These are phyloP conservation scores for Temnothorax curvispinosus DNA, from an alignment of 1,140 invertebrate species.

Conservation along the genomic window DNA sequence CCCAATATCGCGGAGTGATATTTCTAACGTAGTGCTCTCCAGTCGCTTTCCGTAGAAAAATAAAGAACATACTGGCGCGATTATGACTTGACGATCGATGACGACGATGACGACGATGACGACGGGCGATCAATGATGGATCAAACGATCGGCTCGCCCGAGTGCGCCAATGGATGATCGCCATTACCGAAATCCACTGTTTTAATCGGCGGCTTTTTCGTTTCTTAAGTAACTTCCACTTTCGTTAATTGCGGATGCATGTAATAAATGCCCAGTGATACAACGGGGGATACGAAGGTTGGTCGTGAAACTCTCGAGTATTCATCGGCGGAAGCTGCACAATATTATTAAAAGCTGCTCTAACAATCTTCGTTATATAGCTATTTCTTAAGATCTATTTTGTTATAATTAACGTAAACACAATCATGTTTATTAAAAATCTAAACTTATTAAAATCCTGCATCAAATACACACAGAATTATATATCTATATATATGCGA, in stretches of 20 bases:
- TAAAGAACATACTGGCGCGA: conserved; percentile 59
- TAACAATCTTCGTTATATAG: neutral
- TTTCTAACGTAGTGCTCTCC: conserved; percentile 37
- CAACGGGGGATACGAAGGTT: conserved; percentile 48
- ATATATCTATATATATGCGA: neutral
- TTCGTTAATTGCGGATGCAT: conserved; percentile 65
- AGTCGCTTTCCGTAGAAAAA: conserved; percentile 52
- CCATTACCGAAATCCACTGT: conserved; percentile 45
- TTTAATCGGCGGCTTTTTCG: conserved; percentile 35
- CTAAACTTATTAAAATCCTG: neutral
- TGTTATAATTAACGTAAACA: neutral
- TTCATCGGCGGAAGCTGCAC: conserved; percentile 48
- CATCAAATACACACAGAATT: neutral
- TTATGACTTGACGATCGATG: conserved; percentile 48
- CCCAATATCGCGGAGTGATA: conserved; percentile 35
- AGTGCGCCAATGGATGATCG: conserved; percentile 27
- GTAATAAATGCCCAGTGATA: conserved; percentile 76
- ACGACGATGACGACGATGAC: conserved; percentile 44
- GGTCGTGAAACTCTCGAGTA: conserved; percentile 27
- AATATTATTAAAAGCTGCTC: conserved; percentile 13
- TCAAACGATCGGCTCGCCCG: conserved; percentile 32
- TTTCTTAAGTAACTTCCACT: conserved; percentile 46
- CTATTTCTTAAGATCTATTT: neutral
- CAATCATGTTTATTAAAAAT: neutral
- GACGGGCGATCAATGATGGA: neutral